These are phyloP conservation scores for Diarsia rubi DNA, from an alignment of 2,888 invertebrate genomes.

Conservation along the genomic window DNA sequence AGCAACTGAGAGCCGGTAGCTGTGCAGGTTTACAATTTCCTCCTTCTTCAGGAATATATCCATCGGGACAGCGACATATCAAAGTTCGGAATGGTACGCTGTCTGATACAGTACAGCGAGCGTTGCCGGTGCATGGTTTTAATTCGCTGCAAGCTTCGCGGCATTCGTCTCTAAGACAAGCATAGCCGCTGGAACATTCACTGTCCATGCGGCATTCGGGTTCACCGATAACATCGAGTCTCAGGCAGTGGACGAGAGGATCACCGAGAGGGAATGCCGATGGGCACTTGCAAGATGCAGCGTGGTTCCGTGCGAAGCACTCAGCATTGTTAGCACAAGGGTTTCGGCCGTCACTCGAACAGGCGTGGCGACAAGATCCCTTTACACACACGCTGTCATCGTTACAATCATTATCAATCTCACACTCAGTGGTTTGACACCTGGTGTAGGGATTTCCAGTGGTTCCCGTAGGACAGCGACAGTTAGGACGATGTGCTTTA, in stretches of 20 bases:
- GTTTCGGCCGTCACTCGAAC: constrained; percentile 91
- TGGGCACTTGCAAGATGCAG: constrained; percentile 96
- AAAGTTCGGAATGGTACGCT: constrained; percentile 96
- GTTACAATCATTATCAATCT: constrained; percentile 95
- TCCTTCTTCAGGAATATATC: constrained; percentile 95
- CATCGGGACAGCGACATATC: constrained; percentile 96
- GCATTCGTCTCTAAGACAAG: constrained; percentile 95
- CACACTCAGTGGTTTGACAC: constrained; percentile 95
- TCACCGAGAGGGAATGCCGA: constrained; percentile 95
- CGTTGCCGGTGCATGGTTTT: constrained; percentile 94
- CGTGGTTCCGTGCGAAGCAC: constrained; percentile 95
- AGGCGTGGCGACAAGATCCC: constrained; percentile 95
- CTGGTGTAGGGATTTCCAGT: constrained; percentile 95
- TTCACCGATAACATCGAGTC: constrained; percentile 85
- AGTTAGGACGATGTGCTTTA: constrained; percentile 94
- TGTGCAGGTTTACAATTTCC: constrained; percentile 95
- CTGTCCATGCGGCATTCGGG: constrained; percentile 94
- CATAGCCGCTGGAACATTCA: constrained; percentile 95
- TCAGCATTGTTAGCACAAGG: constrained; percentile 96
- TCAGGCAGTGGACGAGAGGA: constrained; percentile 94
- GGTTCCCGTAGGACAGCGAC: constrained; percentile 94
- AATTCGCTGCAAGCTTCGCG: constrained; percentile 94
- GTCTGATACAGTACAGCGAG: constrained; percentile 95
- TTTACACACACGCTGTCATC: constrained; percentile 93
- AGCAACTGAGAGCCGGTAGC: constrained; percentile 94